Evolutionary conservation across 2,797 vertebrate species (phyloP), one percentile per base, ranked within the genome.

Genomic region (Chaetophractus vellerosus): DNA sequence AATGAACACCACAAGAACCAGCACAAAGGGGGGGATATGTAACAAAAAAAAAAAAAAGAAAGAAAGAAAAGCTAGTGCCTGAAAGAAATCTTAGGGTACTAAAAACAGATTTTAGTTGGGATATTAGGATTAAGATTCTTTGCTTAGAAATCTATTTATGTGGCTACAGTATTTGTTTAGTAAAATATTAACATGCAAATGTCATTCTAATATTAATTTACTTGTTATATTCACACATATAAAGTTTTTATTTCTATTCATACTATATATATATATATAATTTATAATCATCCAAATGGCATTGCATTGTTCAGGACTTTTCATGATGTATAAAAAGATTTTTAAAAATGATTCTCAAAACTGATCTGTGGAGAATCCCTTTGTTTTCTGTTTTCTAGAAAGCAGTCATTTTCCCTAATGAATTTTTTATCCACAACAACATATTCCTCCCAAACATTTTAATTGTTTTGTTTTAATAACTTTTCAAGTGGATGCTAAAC

Each of bases 341-440:
- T n/a, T n/a, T n/a, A n/a, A n/a, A n/a, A n/a, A n/a, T n/a, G n/a
- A n/a, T n/a, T n/a, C n/a, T n/a, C n/a, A n/a, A n/a, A n/a, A n/a
- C n/a, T n/a, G n/a, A n/a, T n/a, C n/a, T n/a, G n/a, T n/a, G n/a
- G n/a, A n/a, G n/a, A n/a, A n/a, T n/a, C n/a, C n/a, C n/a, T n/a
- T n/a, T n/a, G n/a, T n/a, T n/a, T 91, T 84, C 15, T 41, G 41
- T 84, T 76, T 76, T 79, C 74, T 79, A 41, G n/a, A 87, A 69
- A 71, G 21, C n/a, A 52, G 74, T n/a, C 52, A 23, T 52, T n/a
- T 57, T 38, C 71, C 21, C 21, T 38, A 69, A 78, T n/a, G n/a
- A n/a, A 19, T 52, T 92, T 71, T 48, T 50, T 57, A 66, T 33
- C 63, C 63, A 16, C 11, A 66, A 66, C 31, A 66, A 18, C 16